Evolutionary conservation across 2,888 invertebrate species (phyloP), one percentile per base, ranked within the genome.

Genomic region (Neoascia interrupta): DNA sequence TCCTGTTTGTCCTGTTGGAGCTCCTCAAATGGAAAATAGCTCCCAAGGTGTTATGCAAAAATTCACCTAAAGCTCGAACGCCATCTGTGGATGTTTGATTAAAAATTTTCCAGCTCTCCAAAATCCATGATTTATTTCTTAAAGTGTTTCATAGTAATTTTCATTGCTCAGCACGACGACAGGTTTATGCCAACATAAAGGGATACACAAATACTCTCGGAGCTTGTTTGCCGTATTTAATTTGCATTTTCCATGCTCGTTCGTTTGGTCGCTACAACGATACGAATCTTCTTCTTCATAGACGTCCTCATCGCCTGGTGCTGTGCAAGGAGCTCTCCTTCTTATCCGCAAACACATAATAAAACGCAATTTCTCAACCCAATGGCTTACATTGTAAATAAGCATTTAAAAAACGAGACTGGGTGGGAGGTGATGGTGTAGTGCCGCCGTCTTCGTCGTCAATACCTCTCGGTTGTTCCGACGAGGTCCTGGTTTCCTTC

Each of bases 341-440:
- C 58, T 70, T 79, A 79, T 79, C 79, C 73, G 49, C 60, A 43
- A 68, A 68, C 79, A 73, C 73, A 79, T 79, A 79, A 73, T 79
- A 79, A 73, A 79, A 73, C 73, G 79, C 79, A 79, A 79, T 79
- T 79, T 73, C 79, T 61, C 79, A 73, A 68, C 79, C 79, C 79
- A 60, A 72, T 73, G 54, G 61, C 79, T 73, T 79, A 73, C 73
- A 51, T 61, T 73, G 73, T 79, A 79, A 79, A 79, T 79, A 79
- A 79, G 79, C 79, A 79, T 79, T 79, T 79, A 73, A 66, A 79
- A 56, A 31, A 31, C 8, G n/a, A 31, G n/a, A 31, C 5, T 41
- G 39, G 18, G 28, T 39, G 34, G 15, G 23, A 15, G 51, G 61
- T 6, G 39, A 19, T 39, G 37, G 26, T 31, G 39, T 45, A 23